Evolutionary conservation across 2,113 vertebrate species (phyloP), one percentile per base, ranked within the genome.

Genomic region (Cyprinus carpio): DNA sequence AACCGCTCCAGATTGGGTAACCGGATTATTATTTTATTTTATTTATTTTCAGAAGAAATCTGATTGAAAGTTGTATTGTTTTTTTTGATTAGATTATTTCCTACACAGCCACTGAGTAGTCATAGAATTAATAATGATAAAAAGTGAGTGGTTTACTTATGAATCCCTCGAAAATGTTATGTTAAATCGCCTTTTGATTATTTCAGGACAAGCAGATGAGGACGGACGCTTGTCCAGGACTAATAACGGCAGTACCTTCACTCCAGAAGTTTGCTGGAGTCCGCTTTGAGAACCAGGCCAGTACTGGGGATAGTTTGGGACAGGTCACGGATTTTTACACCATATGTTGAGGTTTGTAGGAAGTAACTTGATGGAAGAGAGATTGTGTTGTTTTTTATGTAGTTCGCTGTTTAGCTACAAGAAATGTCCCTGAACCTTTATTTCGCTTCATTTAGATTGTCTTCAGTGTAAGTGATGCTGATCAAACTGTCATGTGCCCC

Each of bases 291-390:
- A 97, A n/a, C n/a, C 96, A 0, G 92, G 93, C 0, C 87, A 92
- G 0, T 99, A 97, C 88, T 99, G 96, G 97, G n/a, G 90, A 93
- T 77, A 72, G 83, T 3, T 91, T 92, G 71, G 95, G 95, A 0
- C 91, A 94, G 15, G 58, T 56, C 62, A 95, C n/a, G n/a, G n/a
- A 92, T 87, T 96, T 98, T 92, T 96, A 97, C 89, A n/a, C 97
- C 97, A 0, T 97, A 97, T 0, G 95, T 97, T 43, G 97, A 99
- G 96, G 97, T 99, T 88, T 58, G 85, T 87, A 49, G 67, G 37
- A 4, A 81, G 37, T 20, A 43, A 54, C n/a, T n/a, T 67, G 4
- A 20, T 43, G 3, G 25, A 8, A 23, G 54, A 10, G 1, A 5
- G 67, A 40, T 12, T 40, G 34, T 5, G 23, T 56, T 9, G n/a